Evolutionary conservation across 2,113 vertebrate genomes (phyloP).

Genomic region (Coregonus clupeaformis): DNA sequence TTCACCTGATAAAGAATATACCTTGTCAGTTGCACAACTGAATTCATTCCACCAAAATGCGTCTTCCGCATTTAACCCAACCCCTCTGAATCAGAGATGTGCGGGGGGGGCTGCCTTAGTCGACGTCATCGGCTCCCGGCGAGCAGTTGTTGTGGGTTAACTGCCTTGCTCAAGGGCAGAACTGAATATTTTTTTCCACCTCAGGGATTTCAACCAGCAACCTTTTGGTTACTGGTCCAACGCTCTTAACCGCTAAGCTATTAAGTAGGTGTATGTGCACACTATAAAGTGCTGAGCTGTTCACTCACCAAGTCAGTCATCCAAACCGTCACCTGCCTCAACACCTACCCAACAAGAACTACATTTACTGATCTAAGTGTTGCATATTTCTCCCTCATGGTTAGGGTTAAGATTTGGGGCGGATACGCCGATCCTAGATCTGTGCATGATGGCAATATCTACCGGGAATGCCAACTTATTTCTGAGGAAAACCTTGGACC

Average conservation of each 20-base stretch:
- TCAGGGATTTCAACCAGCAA: too few species aligned
- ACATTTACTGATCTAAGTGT: not conserved
- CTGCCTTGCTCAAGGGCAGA: too few species aligned
- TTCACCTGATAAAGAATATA: constrained; percentile 17
- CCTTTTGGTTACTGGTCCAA: too few species aligned
- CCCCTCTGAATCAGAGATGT: too few species aligned
- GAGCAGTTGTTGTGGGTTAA: too few species aligned
- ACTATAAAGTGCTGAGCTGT: constrained; percentile 37
- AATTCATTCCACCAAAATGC: too few species aligned
- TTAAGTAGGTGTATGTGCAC: too few species aligned
- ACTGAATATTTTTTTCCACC: too few species aligned
- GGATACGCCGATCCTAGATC: not conserved
- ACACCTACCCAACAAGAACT: not conserved
- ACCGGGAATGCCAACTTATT: not conserved
- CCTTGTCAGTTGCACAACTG: too few species aligned
- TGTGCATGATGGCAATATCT: not conserved
- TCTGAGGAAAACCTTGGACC: not conserved
- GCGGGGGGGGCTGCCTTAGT: too few species aligned
- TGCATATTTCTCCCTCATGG: not conserved
- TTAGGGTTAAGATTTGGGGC: not conserved
- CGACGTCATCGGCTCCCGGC: too few species aligned
- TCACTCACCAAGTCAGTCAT: constrained; percentile 36
- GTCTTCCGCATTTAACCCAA: too few species aligned
- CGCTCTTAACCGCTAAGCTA: constrained; percentile 1
- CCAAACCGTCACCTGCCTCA: constrained; percentile 56